A percentile compares a stretch with the other conserved stretches of the same genome.
These are phyloP conservation scores for Listrodromus nycthemerus DNA, from an alignment of 2,888 invertebrate genomes.

Conservation along the genomic window DNA sequence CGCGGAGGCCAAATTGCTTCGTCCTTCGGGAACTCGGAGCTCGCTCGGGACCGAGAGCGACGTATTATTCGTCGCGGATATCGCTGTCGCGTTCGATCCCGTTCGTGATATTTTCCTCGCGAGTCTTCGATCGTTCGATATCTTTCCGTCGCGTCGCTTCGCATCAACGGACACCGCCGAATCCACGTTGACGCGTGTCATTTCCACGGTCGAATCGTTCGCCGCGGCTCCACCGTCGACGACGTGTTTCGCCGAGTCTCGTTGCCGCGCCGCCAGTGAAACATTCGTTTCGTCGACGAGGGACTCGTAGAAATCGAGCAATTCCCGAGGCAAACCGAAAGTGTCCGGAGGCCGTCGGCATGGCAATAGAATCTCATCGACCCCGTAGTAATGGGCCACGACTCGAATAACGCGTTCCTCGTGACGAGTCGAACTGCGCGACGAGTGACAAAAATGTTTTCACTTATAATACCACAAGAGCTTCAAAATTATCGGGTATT, in stretches of 20 bases:
- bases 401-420: conserved; percentile 81
- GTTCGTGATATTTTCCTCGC: conserved; percentile 37
- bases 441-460: conserved; percentile 40
- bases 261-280: conserved; percentile 43
- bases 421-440: conserved; percentile 78
- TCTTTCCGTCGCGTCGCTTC: conserved; percentile 9
- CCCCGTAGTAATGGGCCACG: conserved; percentile 81
- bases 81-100: conserved; percentile 10
- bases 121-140: conserved; percentile 13
- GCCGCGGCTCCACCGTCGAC: not conserved
- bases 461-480: too few species aligned
- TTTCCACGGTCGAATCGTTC: conserved; percentile 13
- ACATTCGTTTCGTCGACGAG: conserved; percentile 72
- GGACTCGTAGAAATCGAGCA: conserved; percentile 77
- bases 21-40: not conserved
- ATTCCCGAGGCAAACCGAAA: conserved; percentile 74
- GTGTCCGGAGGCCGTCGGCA: conserved; percentile 78
- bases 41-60: conserved; percentile 28
- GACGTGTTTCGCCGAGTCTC: not conserved
- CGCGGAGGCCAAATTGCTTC: conserved; percentile 1
- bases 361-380: conserved; percentile 83
- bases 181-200: too few species aligned
- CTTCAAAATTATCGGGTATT: too few species aligned
- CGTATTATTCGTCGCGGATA: conserved; percentile 57
- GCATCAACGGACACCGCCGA: not conserved